Conservation (phyloP, 2,888 invertebrate genomes). For the Saturnia japonica region DNA sequence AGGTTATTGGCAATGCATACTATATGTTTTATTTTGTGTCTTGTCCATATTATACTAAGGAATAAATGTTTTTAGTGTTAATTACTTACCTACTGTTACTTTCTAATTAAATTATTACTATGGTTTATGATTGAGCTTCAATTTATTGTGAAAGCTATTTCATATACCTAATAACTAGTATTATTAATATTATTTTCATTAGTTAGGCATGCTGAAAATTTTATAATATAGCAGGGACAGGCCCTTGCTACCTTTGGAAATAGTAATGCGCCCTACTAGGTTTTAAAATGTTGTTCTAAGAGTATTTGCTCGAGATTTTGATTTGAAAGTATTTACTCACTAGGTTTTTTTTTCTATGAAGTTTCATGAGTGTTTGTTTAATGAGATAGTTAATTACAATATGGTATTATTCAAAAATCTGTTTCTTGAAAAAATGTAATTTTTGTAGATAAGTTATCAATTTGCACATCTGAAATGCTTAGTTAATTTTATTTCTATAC, state of each 20-base stretch:
- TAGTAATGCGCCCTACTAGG: background rate
- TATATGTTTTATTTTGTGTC: background rate
- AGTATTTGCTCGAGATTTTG: too few species aligned
- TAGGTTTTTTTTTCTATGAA: too few species aligned
- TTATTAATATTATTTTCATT: background rate
- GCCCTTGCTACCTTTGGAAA: background rate
- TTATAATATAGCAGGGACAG: background rate
- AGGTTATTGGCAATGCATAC: background rate
- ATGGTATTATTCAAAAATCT: too few species aligned
- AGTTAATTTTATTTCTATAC: too few species aligned
- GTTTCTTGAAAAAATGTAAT: too few species aligned
- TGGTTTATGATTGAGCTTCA: background rate
- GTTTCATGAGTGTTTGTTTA: too few species aligned
- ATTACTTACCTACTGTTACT: background rate
- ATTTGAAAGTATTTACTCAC: too few species aligned
- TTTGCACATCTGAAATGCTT: too few species aligned
- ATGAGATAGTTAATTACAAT: too few species aligned
- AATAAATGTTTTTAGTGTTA: background rate
- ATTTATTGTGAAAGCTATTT: background rate
- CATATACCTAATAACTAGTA: background rate
- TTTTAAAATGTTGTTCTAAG: background rate
- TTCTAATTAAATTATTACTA: background rate
- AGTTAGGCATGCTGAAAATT: background rate
- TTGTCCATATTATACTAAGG: background rate
- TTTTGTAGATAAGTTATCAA: too few species aligned